These are phyloP conservation scores for Decapterus maruadsi DNA, from an alignment of 2,797 vertebrate species.

Conservation along the genomic window DNA sequence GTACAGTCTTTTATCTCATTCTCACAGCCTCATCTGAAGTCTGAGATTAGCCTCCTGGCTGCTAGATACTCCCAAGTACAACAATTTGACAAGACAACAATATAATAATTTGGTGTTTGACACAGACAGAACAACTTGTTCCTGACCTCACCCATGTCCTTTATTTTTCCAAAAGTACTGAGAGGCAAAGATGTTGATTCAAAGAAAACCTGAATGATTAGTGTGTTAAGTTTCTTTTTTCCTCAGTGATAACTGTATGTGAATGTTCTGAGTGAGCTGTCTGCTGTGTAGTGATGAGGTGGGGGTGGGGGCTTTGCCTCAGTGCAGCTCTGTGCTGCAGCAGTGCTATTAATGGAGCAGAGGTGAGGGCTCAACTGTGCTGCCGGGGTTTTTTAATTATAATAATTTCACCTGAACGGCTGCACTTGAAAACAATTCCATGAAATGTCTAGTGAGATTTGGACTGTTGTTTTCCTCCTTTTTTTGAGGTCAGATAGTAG, in stretches of 20 bases:
- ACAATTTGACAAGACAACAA: neutral
- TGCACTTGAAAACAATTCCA: neutral
- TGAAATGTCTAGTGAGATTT: neutral
- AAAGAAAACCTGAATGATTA: neutral
- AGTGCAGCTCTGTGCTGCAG: conserved; percentile 1
- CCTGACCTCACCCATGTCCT: neutral
- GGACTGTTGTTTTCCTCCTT: neutral
- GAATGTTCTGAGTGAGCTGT: neutral
- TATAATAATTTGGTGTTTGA: neutral
- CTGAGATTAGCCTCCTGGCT: neutral
- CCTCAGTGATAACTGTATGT: neutral
- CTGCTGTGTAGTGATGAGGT: neutral
- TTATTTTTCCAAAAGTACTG: neutral
- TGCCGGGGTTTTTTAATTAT: conserved; percentile 1
- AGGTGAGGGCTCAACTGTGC: conserved; percentile 24
- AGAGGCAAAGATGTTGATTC: neutral
- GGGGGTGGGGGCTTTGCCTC: conserved; percentile 3
- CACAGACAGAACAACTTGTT: neutral
- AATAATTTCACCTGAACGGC: conserved; percentile 7
- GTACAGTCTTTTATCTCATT: conserved; percentile 12
- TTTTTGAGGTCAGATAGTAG: neutral
- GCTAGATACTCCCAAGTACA: neutral
- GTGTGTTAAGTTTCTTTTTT: neutral
- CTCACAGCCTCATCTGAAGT: conserved; percentile 6
- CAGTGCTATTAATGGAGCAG: conserved; percentile 35